These are phyloP conservation scores for Drosophila santomea DNA, from an alignment of 1,140 invertebrate species.

Conservation along the genomic window DNA sequence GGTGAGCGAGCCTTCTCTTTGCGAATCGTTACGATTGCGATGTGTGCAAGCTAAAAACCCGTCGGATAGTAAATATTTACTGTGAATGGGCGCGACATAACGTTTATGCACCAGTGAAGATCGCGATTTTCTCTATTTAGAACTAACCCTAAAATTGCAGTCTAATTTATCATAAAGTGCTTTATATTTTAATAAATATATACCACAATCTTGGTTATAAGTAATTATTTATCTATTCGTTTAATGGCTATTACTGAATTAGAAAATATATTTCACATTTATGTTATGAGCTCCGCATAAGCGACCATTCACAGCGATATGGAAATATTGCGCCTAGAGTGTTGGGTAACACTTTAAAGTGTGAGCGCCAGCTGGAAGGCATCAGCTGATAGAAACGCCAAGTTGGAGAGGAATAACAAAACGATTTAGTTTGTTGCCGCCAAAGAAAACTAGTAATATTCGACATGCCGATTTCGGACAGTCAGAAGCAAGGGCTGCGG, in stretches of 20 bases:
- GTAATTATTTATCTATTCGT: too few relatives aligned
- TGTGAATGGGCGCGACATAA: slow-evolving; percentile 31
- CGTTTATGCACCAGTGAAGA: slow-evolving; percentile 27
- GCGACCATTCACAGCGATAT: slow-evolving; percentile 2
- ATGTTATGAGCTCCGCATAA: neutral
- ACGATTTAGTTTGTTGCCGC: neutral
- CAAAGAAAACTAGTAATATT: neutral
- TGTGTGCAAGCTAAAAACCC: slow-evolving; percentile 21
- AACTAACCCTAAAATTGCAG: neutral
- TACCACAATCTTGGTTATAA: too few relatives aligned
- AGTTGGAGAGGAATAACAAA: neutral
- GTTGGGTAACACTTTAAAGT: neutral
- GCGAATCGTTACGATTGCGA: slow-evolving; percentile 12
- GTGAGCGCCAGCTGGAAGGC: neutral
- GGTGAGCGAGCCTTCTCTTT: slow-evolving; percentile 53
- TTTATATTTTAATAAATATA: too few relatives aligned
- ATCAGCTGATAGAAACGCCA: neutral
- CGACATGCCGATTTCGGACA: slow-evolving; percentile 56
- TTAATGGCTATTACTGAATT: too few relatives aligned
- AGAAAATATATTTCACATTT: too few relatives aligned
- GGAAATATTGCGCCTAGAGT: neutral
- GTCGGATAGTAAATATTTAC: slow-evolving; percentile 62
- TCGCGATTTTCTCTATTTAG: neutral
- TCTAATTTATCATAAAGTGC: too few relatives aligned
- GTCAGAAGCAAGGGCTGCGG: slow-evolving; percentile 44